These are phyloP conservation scores for Atherinomorus stipes DNA, from an alignment of 2,113 vertebrate genomes.

Conservation along the genomic window DNA sequence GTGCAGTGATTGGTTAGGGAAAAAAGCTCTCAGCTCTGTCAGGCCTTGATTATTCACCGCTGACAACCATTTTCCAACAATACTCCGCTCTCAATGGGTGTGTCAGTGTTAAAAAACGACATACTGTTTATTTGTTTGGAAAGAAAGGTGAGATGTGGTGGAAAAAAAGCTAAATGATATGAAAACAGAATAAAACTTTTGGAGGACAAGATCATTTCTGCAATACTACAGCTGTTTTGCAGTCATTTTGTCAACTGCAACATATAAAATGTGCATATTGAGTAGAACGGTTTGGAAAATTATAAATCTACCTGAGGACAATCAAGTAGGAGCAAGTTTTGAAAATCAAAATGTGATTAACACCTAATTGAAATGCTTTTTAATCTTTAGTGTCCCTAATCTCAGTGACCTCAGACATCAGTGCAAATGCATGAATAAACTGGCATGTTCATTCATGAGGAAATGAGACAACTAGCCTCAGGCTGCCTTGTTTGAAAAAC, in stretches of 20 bases:
- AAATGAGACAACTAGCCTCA: constrained; percentile 45
- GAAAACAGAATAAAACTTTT: neutral
- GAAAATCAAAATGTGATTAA: constrained; percentile 4
- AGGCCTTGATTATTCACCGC: constrained; percentile 7
- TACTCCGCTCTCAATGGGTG: neutral
- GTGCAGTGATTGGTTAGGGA: constrained; percentile 12
- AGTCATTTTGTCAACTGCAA: neutral
- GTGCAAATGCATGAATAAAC: constrained; percentile 31
- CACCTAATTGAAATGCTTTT: neutral
- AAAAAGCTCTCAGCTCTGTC: constrained; percentile 13
- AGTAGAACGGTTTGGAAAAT: neutral
- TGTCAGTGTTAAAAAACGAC: neutral
- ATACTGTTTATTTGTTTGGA: constrained; percentile 2
- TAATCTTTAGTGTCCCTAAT: constrained; percentile 25
- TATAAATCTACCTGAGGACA: neutral
- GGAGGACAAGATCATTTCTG: neutral
- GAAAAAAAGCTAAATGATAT: neutral
- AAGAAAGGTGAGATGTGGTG: neutral
- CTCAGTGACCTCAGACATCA: constrained; percentile 2
- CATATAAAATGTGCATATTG: neutral
- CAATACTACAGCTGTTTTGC: neutral
- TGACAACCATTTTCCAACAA: constrained; percentile 22
- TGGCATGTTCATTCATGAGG: constrained; percentile 23
- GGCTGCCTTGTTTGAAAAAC: constrained; percentile 36
- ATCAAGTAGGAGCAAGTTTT: neutral